Evolutionary conservation across 1,140 invertebrate species (phyloP), one percentile per base, ranked within the genome.

Genomic region (Pseudomyrmex sp.): DNA sequence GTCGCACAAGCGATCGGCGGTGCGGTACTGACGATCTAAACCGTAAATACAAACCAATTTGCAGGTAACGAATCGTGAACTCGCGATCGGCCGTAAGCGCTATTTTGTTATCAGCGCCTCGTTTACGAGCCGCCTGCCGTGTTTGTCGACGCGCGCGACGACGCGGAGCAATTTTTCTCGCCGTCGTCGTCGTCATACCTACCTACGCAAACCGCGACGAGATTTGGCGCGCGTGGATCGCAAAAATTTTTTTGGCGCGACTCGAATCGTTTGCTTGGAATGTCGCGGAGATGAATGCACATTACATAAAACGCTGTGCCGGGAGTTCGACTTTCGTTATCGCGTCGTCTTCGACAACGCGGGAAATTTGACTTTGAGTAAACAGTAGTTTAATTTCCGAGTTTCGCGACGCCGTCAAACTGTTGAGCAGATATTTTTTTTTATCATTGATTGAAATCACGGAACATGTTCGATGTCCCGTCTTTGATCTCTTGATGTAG

Each of bases 31-130:
- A 70, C 65, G 76, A 59, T 44, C 20, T 35, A 35, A 35, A 80
- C 61, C 76, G 76, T 80, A 80, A 80, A 80, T 80, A 80, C 76
- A 80, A 80, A 80, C 44, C 76, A 80, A 80, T 80, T 80, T 80
- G 76, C 56, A 26, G 66, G 66, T 80, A 80, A 80, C 76, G 76
- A 80, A 70, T 80, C 76, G 76, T 80, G 76, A 80, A 80, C 76
- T 72, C 76, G 76, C 35, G 76, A 80, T 70, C 76, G 76, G 54
- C 52, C 76, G 54, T 80, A 68, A 77, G 62, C 61, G 48, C 48
- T 77, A 80, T 80, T 80, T 80, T 80, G 66, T 80, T 80, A 80
- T 80, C 76, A 80, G 76, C 12, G 66, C 20, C 76, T 69, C 76
- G 76, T 79, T 79, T 70, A 35, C 74, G 73, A 26, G 20, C 52